Conservation (phyloP, 2,888 invertebrate genomes). For the Harpalus rufipes region DNA sequence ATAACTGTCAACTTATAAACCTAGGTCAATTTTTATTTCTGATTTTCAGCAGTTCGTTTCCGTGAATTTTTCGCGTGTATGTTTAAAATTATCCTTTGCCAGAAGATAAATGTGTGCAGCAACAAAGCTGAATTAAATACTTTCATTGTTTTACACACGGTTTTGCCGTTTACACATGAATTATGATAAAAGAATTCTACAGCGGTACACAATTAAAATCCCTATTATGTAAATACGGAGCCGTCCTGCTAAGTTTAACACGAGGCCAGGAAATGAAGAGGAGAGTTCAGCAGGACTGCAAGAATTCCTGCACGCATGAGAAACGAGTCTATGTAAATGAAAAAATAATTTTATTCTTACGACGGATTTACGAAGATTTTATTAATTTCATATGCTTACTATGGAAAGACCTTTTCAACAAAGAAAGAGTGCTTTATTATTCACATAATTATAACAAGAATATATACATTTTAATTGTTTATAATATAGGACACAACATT, state of each 20-base stretch:
- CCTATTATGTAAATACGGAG: constrained; percentile 71
- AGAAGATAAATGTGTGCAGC: constrained; percentile 62
- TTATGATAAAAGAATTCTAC: constrained; percentile 74
- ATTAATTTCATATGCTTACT: constrained; percentile 42
- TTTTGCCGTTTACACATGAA: constrained; percentile 73
- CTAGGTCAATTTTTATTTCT: neutral
- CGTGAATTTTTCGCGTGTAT: constrained; percentile 44
- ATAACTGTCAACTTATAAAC: too few relatives aligned
- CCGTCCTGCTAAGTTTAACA: constrained; percentile 57
- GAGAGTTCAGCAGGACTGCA: neutral
- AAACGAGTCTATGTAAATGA: constrained; percentile 53
- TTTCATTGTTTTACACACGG: constrained; percentile 72
- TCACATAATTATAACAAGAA: too few relatives aligned
- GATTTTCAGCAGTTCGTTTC: neutral
- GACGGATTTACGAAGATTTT: constrained; percentile 28
- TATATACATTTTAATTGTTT: constrained; percentile 11
- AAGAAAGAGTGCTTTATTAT: too few relatives aligned
- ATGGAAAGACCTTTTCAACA: too few relatives aligned
- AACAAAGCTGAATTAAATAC: constrained; percentile 71
- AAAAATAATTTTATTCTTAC: constrained; percentile 41
- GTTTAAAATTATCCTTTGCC: constrained; percentile 61
- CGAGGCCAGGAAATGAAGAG: neutral
- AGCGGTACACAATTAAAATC: constrained; percentile 73
- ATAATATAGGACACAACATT: too few relatives aligned
- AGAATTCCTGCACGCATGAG: constrained; percentile 53